Conservation (phyloP, 92 coral and sea anemone species). For the Palythoa grandiflora region DNA sequence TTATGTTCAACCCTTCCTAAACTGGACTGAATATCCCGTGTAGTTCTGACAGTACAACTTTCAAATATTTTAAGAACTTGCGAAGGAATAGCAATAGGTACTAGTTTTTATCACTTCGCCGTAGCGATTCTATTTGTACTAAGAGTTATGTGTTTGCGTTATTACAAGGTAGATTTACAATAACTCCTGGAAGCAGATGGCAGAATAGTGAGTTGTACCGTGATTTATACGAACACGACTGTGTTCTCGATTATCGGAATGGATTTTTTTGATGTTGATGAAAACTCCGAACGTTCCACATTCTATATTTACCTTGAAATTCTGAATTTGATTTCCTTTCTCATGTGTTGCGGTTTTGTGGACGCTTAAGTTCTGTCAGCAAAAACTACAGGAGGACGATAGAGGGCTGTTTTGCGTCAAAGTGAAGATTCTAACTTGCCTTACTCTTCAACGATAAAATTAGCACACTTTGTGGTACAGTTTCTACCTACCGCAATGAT, state of each 20-base stretch:
- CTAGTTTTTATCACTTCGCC: background rate
- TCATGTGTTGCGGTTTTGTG: constrained; percentile 45
- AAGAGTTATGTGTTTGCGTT: background rate
- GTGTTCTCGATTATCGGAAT: constrained; percentile 9
- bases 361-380: constrained; percentile 52
- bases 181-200: constrained; percentile 33
- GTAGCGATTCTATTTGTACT: background rate
- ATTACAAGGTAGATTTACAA: background rate
- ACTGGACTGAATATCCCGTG: background rate
- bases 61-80: background rate
- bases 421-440: constrained; percentile 1
- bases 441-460: constrained; percentile 22
- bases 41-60: background rate
- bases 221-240: constrained; percentile 17
- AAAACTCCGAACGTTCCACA: constrained; percentile 26
- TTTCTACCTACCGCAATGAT: constrained; percentile 46
- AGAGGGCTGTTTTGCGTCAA: constrained; percentile 23
- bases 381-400: background rate
- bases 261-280: constrained; percentile 5
- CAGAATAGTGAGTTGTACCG: background rate
- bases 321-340: constrained; percentile 40
- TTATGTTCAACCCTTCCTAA: constrained; percentile 4
- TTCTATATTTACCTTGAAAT: constrained; percentile 27
- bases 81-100: background rate
- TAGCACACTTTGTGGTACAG: constrained; percentile 8